Conservation (phyloP, 2,113 vertebrate genomes). For the Burhinus oedicnemus region DNA sequence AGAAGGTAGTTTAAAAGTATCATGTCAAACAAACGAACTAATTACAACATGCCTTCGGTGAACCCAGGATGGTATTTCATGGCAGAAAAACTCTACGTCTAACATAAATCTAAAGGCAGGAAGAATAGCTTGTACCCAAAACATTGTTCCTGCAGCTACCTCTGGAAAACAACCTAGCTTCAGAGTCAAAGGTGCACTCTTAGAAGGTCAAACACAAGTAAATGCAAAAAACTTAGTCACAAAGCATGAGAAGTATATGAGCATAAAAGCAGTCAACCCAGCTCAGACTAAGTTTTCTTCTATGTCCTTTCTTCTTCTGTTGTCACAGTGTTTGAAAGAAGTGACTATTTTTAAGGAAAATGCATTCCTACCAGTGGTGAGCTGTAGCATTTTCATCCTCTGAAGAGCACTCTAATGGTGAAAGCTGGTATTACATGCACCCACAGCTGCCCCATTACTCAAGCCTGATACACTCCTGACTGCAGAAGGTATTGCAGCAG, state of each 20-base stretch:
- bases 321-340: neutral
- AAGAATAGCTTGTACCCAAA: neutral
- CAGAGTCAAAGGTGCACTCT: neutral
- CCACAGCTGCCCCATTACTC: neutral
- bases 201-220: neutral
- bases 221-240: neutral
- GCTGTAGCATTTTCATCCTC: neutral
- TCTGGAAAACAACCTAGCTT: neutral
- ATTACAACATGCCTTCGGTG: neutral
- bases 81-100: neutral
- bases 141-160: neutral
- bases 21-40: constrained; percentile 27
- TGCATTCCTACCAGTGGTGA: neutral
- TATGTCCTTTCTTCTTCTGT: neutral
- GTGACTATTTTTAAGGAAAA: neutral
- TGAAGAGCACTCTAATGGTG: neutral
- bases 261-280: neutral
- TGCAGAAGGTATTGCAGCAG: neutral
- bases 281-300: neutral
- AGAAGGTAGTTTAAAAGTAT: neutral
- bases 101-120: neutral
- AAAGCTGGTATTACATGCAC: neutral
- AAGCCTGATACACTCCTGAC: neutral
- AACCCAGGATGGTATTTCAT: neutral
- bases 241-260: neutral